Percentiles rank a stretch among this genome's conserved stretches.
phyloP scores from a whole-genome alignment of 1,140 invertebrate species.

The Lutraria rhynchaena region DNA sequence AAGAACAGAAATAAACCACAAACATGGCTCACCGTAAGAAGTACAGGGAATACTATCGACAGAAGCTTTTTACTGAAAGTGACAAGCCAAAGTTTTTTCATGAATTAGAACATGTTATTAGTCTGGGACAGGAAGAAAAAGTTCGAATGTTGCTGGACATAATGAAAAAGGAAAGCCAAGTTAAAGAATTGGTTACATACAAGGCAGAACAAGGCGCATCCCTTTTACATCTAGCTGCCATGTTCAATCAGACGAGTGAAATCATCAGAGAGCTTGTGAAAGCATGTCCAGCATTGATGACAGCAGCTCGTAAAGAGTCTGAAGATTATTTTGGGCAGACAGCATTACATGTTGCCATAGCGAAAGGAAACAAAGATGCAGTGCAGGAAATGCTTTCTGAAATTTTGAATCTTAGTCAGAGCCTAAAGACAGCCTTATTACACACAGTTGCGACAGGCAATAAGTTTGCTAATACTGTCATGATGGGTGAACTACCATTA shows the following conservation, averaged over 20 bases:
- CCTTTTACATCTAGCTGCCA: constrained; percentile 57
- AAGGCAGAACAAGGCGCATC: constrained; percentile 50
- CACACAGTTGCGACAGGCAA: constrained; percentile 54
- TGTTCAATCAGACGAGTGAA: constrained; percentile 52
- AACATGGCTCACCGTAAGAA: constrained; percentile 33
- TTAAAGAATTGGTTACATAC: constrained; percentile 18
- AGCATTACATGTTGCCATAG: constrained; percentile 64
- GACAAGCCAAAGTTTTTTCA: constrained; percentile 37
- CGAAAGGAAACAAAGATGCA: constrained; percentile 61
- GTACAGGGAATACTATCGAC: constrained; percentile 46
- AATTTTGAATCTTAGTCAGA: constrained; percentile 18
- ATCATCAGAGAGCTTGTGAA: constrained; percentile 50
- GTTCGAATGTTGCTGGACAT: constrained; percentile 32
- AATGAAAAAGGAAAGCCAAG: constrained; percentile 33
- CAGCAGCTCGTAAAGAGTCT: constrained; percentile 40
- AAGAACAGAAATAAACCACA: too few species aligned
- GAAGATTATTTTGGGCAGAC: constrained; percentile 65
- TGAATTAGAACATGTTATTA: constrained; percentile 32
- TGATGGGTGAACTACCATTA: constrained; percentile 71
- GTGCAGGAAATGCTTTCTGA: constrained; percentile 59
- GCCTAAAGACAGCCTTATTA: constrained; percentile 34
- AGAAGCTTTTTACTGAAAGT: constrained; percentile 19
- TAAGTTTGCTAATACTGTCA: constrained; percentile 64
- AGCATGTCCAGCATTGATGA: constrained; percentile 55
- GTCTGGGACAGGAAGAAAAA: constrained; percentile 34